These are phyloP conservation scores for Actinopyga echinites DNA, from an alignment of 53 echinoderm and acorn worm species.

Conservation along the genomic window DNA sequence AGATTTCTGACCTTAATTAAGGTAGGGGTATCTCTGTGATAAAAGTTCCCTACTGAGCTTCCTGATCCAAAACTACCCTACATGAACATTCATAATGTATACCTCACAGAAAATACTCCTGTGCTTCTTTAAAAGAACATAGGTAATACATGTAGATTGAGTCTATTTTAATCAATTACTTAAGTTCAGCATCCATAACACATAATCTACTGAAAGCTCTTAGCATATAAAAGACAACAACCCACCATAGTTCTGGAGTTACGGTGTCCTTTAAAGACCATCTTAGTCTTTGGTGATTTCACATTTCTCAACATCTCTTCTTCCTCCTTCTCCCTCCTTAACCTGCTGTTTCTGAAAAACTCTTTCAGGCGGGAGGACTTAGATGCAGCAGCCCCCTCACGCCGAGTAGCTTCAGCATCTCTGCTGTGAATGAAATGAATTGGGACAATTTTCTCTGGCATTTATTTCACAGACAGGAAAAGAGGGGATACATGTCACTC, in stretches of 20 bases:
- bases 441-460: neutral
- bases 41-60: too few species aligned
- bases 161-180: too few species aligned
- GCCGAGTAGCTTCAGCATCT: conserved; percentile 30
- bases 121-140: too few species aligned
- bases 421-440: neutral
- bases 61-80: too few species aligned
- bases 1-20: too few species aligned
- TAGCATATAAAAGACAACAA: neutral
- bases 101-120: too few species aligned
- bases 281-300: conserved; percentile 72
- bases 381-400: conserved; percentile 39
- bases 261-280: conserved; percentile 91
- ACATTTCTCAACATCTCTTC: conserved; percentile 76
- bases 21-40: too few species aligned
- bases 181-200: too few species aligned
- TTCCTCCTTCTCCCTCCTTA: conserved; percentile 72
- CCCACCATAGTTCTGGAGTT: conserved; percentile 98
- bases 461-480: neutral
- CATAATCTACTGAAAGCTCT: too few species aligned
- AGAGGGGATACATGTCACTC: too few species aligned
- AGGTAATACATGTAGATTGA: too few species aligned
- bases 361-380: conserved; percentile 67
- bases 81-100: too few species aligned
- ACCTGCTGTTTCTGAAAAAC: conserved; percentile 67